phyloP scores from a whole-genome alignment of 2,113 vertebrate genomes.

The Aegotheles bennettii region DNA sequence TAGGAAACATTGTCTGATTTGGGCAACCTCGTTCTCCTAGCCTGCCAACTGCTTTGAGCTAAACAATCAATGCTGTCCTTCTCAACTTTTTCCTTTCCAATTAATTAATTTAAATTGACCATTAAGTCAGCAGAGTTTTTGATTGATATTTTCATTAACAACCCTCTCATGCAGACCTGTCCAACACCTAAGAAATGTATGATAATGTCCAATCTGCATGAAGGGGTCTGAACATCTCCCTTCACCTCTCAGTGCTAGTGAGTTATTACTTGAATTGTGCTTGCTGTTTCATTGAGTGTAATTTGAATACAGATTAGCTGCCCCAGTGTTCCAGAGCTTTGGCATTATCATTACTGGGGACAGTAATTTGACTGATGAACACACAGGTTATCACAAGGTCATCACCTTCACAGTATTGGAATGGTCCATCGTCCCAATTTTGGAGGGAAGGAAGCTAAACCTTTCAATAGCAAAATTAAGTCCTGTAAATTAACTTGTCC shows the following conservation, averaged over 20 bases:
- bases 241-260: conserved; percentile 76
- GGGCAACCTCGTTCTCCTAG: not conserved
- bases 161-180: conserved; percentile 80
- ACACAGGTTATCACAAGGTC: conserved; percentile 93
- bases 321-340: conserved; percentile 85
- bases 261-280: conserved; percentile 83
- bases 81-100: conserved; percentile 77
- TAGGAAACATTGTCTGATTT: not conserved
- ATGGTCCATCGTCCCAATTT: conserved; percentile 59
- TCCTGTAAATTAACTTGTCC: conserved; percentile 81
- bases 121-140: conserved; percentile 86
- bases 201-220: conserved; percentile 82
- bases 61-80: conserved; percentile 68
- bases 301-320: conserved; percentile 97
- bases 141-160: conserved; percentile 93
- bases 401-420: conserved; percentile 75
- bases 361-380: conserved; percentile 89
- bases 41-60: conserved; percentile 21
- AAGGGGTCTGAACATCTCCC: conserved; percentile 71
- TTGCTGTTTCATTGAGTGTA: conserved; percentile 80
- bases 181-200: conserved; percentile 86
- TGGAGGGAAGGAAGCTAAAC: conserved; percentile 71
- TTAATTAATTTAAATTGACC: conserved; percentile 93
- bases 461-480: conserved; percentile 79
- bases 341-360: conserved; percentile 85